phyloP scores from a whole-genome alignment of 92 coral and sea anemone species.

The Bergia puertoricense region DNA sequence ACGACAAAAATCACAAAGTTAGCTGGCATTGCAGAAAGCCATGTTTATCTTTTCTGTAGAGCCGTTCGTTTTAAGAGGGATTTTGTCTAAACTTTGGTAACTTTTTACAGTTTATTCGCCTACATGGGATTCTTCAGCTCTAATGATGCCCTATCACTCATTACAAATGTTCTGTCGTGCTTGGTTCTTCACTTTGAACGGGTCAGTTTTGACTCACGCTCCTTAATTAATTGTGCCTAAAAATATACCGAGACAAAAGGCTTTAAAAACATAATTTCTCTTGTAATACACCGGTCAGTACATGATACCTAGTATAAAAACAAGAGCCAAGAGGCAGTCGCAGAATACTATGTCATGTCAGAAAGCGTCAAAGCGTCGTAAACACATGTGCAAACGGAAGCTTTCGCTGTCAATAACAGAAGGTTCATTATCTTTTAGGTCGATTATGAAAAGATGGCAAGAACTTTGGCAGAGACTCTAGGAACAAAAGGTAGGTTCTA shows the following conservation, averaged over 20 bases:
- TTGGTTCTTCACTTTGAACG: neutral
- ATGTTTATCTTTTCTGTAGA: neutral
- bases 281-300: neutral
- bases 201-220: neutral
- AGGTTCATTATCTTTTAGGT: slow-evolving; percentile 28
- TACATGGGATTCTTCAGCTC: neutral
- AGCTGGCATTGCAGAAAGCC: neutral
- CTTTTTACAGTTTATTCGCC: neutral
- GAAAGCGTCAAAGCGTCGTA: neutral
- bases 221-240: neutral
- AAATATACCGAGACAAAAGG: slow-evolving; percentile 4
- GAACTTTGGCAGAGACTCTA: slow-evolving; percentile 36
- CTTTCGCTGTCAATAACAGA: neutral
- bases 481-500: slow-evolving; percentile 35
- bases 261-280: neutral
- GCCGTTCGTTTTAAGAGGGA: neutral
- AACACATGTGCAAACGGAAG: slow-evolving; percentile 10
- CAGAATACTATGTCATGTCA: neutral
- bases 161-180: neutral
- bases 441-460: slow-evolving; percentile 48
- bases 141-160: neutral
- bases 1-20: neutral
- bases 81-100: neutral
- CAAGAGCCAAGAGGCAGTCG: neutral
- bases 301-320: neutral